Base-by-base conservation (phyloP, 2,113 vertebrate genomes). In the Podocnemis expansa region DNA sequence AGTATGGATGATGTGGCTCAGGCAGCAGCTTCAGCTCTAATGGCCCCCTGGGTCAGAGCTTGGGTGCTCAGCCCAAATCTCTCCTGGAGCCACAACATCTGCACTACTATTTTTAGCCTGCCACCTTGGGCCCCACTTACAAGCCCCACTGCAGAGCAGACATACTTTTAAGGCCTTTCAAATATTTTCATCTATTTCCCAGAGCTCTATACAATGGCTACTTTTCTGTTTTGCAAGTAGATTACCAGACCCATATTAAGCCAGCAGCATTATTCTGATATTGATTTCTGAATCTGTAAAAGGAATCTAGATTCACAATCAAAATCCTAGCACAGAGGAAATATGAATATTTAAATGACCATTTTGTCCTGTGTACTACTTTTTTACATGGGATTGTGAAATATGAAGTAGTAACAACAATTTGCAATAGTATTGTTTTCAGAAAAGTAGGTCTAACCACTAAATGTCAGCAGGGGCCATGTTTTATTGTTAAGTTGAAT, bases 381-480 rank as follows among this genome's bases (percentile, higher is more conserved):
- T 95, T n/a, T 70, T 91, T 91, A 76, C 80, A 22, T n/a, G 87
- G 55, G 54, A 70, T 80, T 81, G 8, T 85, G 21, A 41, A 60
- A 60, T 31, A 73, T 38, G 19, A 41, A 38, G 21, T 8, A 14
- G 10, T 45, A 43, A 76, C 41, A 22, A 67, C n/a, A 38, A 70
- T 70, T 70, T 38, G 19, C 63, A 45, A 11, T 76, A 13, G 25
- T 12, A 76, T 76, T 12, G 41, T 45, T 76, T 45, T 45, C 25
- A 45, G 11, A 11, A 75, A 5, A 43, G 5, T 1, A 24, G n/a
- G 5, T 12, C 24, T 43, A 43, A 12, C 41, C 10, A 13, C 41
- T 45, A 75, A 24, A 2, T 43, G 73, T 43, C 41, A 76, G 41
- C 3, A 45, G 5, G 41, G 41, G 41, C 27, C 43, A 29, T 73